Conservation (phyloP, 2,113 vertebrate species). For the Bos javanicus region DNA sequence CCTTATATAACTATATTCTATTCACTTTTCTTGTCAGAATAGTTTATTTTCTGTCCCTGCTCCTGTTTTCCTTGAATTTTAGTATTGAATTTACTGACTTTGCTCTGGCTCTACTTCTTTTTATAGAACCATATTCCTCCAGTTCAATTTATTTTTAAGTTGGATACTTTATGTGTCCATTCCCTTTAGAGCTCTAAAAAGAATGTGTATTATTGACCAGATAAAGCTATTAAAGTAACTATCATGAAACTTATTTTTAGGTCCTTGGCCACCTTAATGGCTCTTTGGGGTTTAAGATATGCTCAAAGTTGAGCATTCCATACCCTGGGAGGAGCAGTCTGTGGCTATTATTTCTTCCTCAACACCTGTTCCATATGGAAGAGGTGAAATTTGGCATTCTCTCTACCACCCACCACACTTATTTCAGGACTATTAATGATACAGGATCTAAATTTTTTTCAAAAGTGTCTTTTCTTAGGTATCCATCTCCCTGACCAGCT, state of each 20-base stretch:
- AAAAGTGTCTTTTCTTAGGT: neutral
- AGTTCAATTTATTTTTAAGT: slow-evolving; percentile 77
- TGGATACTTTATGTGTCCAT: slow-evolving; percentile 65
- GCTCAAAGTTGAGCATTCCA: slow-evolving; percentile 34
- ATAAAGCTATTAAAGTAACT: slow-evolving; percentile 64
- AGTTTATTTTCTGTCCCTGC: slow-evolving; percentile 66
- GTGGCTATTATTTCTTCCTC: neutral
- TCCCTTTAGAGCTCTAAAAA: slow-evolving; percentile 67
- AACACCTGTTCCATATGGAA: neutral
- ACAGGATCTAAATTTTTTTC: neutral
- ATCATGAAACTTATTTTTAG: slow-evolving; percentile 69
- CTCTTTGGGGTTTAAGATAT: slow-evolving; percentile 63
- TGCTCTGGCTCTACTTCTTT: slow-evolving; percentile 63
- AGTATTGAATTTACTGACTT: slow-evolving; percentile 58
- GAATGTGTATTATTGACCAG: slow-evolving; percentile 74
- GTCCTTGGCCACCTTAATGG: slow-evolving; percentile 41
- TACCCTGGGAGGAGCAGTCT: neutral
- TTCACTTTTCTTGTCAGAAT: slow-evolving; percentile 66
- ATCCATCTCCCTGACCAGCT: neutral
- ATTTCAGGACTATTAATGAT: neutral
- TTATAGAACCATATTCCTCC: slow-evolving; percentile 69
- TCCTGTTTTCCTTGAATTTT: slow-evolving; percentile 67
- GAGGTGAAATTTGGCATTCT: neutral
- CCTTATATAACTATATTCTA: slow-evolving; percentile 54
- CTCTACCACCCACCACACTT: neutral